phyloP scores from a whole-genome alignment of 1,140 invertebrate genomes.

The Paraescarpia echinospica region DNA sequence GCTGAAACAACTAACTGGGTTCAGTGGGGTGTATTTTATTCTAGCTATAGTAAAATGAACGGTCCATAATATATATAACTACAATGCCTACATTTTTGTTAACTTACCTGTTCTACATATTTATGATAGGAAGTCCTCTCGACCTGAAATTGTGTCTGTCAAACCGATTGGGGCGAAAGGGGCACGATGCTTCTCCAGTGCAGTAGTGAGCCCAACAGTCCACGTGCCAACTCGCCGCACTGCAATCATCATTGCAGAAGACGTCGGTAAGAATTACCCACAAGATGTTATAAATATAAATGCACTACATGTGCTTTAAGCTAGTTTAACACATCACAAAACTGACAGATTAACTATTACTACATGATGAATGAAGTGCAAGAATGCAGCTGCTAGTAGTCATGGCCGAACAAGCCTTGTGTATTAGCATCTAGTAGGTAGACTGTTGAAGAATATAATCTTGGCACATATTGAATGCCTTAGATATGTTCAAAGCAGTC shows the following conservation, averaged over 20 bases:
- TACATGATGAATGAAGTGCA: no score
- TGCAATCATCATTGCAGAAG: constrained; percentile 87
- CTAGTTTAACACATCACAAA: background rate
- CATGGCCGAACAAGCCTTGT: no score
- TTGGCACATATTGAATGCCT: no score
- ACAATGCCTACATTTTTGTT: background rate
- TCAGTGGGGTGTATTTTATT: no score
- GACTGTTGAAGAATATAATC: no score
- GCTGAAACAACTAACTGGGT: no score
- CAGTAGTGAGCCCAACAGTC: constrained; percentile 74
- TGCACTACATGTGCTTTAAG: background rate
- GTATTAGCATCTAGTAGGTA: no score
- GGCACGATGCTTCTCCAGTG: constrained; percentile 74
- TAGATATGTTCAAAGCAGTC: no score
- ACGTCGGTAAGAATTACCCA: constrained; percentile 62
- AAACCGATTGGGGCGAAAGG: constrained; percentile 67
- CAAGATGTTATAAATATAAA: background rate
- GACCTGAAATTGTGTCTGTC: constrained; percentile 52
- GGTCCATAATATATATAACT: no score
- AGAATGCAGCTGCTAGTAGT: no score
- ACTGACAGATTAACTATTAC: no score
- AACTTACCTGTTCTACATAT: background rate
- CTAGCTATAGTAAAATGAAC: no score
- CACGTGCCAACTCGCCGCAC: constrained; percentile 74
- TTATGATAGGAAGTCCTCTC: constrained; percentile 44